These are phyloP conservation scores for Sitta carolinensis DNA, from an alignment of 2,797 vertebrate genomes.

Conservation along the genomic window DNA sequence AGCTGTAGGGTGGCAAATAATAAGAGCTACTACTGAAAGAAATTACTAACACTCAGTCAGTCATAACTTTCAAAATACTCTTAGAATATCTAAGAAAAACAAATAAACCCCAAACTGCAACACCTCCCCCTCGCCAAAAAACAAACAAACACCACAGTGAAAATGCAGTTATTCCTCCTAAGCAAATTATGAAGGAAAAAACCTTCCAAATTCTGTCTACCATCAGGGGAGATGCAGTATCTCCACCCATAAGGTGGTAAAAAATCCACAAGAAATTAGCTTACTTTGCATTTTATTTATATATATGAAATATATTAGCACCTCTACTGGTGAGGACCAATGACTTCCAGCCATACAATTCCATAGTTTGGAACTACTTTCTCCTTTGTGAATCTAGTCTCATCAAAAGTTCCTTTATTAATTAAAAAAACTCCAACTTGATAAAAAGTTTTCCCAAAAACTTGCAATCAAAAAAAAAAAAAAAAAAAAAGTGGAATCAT, in stretches of 20 bases:
- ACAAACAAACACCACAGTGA: neutral
- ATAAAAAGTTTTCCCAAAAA: neutral
- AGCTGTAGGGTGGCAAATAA: neutral
- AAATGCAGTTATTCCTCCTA: neutral
- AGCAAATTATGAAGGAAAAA: neutral
- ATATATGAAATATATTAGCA: neutral
- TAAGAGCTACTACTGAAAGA: neutral
- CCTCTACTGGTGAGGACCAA: neutral
- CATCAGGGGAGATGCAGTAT: neutral
- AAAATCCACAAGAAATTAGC: accelerated
- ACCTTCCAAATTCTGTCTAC: neutral
- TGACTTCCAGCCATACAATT: neutral
- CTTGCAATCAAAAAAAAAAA: neutral
- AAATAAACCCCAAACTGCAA: neutral
- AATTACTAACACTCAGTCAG: neutral
- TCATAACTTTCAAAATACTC: neutral
- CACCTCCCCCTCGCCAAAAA: accelerated
- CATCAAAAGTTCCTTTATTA: neutral
- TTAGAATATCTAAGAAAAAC: neutral
- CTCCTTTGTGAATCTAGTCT: neutral
- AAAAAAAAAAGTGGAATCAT: neutral
- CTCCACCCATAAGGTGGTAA: neutral
- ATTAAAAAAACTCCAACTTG: neutral
- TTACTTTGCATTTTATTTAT: neutral
- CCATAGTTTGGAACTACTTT: neutral